These are phyloP conservation scores for Scotopteryx bipunctaria DNA, from an alignment of 2,888 invertebrate species.

Conservation along the genomic window DNA sequence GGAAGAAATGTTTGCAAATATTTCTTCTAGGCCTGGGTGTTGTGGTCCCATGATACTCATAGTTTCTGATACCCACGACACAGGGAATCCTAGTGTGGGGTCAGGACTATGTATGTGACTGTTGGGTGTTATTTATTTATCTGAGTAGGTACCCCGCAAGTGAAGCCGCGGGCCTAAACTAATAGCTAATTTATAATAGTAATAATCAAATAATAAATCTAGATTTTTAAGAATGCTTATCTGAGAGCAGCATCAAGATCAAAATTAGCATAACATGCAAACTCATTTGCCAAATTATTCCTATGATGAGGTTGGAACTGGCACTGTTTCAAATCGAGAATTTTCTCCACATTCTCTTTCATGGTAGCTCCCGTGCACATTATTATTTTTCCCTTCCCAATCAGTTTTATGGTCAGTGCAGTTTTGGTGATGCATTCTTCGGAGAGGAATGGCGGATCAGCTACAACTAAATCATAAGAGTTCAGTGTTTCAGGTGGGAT, in stretches of 20 bases:
- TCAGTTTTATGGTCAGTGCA: conserved; percentile 88
- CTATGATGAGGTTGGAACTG: conserved; percentile 91
- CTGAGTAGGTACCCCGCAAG: no score
- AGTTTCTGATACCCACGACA: no score
- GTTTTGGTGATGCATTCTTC: conserved; percentile 95
- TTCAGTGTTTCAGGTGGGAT: conserved; percentile 84
- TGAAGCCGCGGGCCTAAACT: no score
- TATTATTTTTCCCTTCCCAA: conserved; percentile 90
- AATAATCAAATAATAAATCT: neutral
- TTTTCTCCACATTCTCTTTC: conserved; percentile 86
- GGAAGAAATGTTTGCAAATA: no score
- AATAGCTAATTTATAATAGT: no score
- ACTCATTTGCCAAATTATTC: conserved; percentile 96
- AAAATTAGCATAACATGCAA: conserved; percentile 95
- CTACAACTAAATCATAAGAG: conserved; percentile 92
- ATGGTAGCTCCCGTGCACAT: conserved; percentile 95
- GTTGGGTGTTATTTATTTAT: no score
- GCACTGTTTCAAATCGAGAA: conserved; percentile 86
- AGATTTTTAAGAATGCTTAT: neutral
- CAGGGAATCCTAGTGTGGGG: no score
- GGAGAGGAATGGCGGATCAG: conserved; percentile 97
- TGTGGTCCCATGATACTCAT: no score
- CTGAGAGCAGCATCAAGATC: conserved; percentile 82
- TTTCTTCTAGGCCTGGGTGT: no score
- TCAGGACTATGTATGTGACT: no score